Evolutionary conservation across 2,113 vertebrate genomes (phyloP).

Genomic region (Sterrhoptilus dennistouni): DNA sequence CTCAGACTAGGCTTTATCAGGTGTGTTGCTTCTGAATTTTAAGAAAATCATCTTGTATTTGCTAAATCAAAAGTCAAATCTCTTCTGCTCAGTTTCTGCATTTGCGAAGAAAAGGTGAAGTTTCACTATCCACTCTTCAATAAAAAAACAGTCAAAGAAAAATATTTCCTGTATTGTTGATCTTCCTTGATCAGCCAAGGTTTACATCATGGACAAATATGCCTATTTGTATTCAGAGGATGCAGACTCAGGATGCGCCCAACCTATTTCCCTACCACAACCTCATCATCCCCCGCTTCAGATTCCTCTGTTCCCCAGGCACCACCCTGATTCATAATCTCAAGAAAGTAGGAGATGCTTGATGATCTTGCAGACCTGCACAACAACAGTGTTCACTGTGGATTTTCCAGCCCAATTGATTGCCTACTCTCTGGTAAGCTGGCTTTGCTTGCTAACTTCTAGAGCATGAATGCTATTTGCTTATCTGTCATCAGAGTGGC

Average conservation of each 20-base stretch:
- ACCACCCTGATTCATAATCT: conserved; percentile 58
- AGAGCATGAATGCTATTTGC: not conserved
- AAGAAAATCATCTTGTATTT: not conserved
- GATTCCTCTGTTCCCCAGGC: conserved; percentile 1
- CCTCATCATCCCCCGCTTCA: not conserved
- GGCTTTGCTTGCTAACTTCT: not conserved
- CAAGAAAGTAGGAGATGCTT: conserved; percentile 27
- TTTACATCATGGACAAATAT: conserved; percentile 5
- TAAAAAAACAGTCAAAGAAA: not conserved
- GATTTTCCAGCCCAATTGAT: conserved; percentile 21
- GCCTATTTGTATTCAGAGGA: not conserved
- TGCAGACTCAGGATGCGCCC: not conserved
- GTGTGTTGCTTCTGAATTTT: not conserved
- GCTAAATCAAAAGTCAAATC: not conserved
- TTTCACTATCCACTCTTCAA: not conserved
- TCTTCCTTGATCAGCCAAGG: not conserved
- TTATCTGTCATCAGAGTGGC: conserved; percentile 38
- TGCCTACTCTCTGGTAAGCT: not conserved
- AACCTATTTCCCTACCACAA: conserved; percentile 10
- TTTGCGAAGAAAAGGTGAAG: not conserved
- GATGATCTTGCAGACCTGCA: conserved; percentile 24
- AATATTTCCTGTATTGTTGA: not conserved
- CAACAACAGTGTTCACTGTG: not conserved
- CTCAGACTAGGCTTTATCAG: not conserved
- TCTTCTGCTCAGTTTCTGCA: not conserved